Conservation (phyloP, 2,797 vertebrate genomes). For the Esox lucius region DNA sequence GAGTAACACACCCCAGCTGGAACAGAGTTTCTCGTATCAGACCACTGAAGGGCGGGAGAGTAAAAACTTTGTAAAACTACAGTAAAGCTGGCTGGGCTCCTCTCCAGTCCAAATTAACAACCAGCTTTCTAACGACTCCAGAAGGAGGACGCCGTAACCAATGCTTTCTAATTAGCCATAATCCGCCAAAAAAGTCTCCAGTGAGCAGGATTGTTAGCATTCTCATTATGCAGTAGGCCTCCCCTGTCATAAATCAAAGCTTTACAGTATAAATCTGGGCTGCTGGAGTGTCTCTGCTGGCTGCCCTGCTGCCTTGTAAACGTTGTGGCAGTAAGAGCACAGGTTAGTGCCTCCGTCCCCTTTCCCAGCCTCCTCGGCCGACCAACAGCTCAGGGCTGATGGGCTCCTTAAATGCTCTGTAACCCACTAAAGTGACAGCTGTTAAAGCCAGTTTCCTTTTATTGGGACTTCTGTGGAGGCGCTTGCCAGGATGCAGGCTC, state of each 20-base stretch:
- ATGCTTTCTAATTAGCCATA: conserved; percentile 78
- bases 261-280: conserved; percentile 62
- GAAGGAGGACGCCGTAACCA: conserved; percentile 72
- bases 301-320: conserved; percentile 65
- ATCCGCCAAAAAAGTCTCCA: conserved; percentile 72
- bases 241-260: conserved; percentile 76
- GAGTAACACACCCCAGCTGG: conserved; percentile 7
- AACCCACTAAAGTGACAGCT: conserved; percentile 70
- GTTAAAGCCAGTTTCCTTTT: conserved; percentile 70
- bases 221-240: conserved; percentile 69
- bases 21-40: conserved; percentile 33
- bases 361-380: conserved; percentile 51
- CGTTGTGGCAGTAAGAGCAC: conserved; percentile 58
- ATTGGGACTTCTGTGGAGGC: conserved; percentile 59
- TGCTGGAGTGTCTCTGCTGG: conserved; percentile 53
- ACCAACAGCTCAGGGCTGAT: conserved; percentile 60
- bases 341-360: conserved; percentile 5
- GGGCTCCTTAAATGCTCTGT: conserved; percentile 64
- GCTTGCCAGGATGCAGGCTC: conserved; percentile 63
- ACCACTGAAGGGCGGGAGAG: conserved; percentile 43
- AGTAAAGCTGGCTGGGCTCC: conserved; percentile 47
- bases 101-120: conserved; percentile 61
- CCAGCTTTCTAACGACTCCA: conserved; percentile 67
- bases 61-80: conserved; percentile 62
- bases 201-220: conserved; percentile 74